Base-by-base conservation (phyloP, 2,888 invertebrate genomes). In the Cataglyphis altisquamis region DNA sequence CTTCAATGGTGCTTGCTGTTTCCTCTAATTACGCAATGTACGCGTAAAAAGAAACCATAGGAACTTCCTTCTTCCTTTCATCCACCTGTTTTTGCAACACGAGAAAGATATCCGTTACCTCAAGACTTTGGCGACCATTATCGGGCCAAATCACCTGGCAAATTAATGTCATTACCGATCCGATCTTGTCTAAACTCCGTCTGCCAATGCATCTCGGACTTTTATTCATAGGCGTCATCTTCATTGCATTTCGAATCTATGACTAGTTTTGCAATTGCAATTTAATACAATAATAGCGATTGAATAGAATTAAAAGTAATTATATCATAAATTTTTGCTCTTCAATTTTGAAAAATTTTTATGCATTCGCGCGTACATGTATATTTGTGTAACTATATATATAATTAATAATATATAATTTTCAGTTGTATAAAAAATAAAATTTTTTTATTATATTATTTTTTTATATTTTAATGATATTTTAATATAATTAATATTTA, bases 91-190 rank as follows among this genome's bases (percentile, higher is more conserved):
- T 68, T 68, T 48, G 48, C 68, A 45, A 63, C 36, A 25, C 18
- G 41, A 70, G 9, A n/a, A 52, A 72, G 29, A 63, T 67, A 80
- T 62, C 64, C 84, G 48, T 70, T 77, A 77, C 66, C 67, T 9
- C 36, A 63, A 66, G 48, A 70, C 77, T 73, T 72, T 68, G 84
- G 18, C 81, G 67, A 60, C 82, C 82, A 88, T 84, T 89, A 85
- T 88, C 86, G 84, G 77, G 83, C 75, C 84, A 88, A 91, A 91
- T 91, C 84, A 83, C 62, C 87, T 73, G 86, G 80, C 82, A 87
- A 89, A 86, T 88, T 88, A 89, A 87, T 86, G 77, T 84, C 77
- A 66, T 70, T 68, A 67, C 62, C 68, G 81, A 73, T 60, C 64
- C 25, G 66, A 63, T 75, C 60, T 81, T 70, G n/a, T 68, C 82